These are phyloP conservation scores for Mesocricetus auratus DNA, from an alignment of 2,113 vertebrate species.

Conservation along the genomic window DNA sequence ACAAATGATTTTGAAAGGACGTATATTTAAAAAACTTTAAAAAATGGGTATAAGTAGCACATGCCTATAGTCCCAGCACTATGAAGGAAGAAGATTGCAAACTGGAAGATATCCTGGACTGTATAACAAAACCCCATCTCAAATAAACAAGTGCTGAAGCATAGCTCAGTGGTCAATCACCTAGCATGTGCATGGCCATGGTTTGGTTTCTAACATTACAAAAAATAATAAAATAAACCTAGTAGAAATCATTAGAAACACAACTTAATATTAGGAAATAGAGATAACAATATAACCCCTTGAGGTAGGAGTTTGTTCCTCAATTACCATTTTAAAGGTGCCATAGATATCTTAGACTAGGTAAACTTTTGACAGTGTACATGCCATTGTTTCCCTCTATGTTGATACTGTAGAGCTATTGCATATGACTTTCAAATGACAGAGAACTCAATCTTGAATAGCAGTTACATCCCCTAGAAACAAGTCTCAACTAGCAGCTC, in stretches of 20 bases:
- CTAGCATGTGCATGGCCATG: neutral
- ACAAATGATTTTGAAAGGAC: neutral
- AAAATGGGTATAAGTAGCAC: neutral
- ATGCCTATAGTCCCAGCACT: neutral
- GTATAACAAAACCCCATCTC: neutral
- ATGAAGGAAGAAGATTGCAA: neutral
- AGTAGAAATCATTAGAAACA: conserved; percentile 21
- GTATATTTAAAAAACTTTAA: neutral
- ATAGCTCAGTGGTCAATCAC: neutral
- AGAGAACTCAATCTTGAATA: neutral
- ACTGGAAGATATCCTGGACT: too few relatives aligned
- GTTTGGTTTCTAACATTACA: neutral
- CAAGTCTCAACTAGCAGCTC: neutral
- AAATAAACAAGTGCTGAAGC: neutral
- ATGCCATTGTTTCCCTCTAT: neutral
- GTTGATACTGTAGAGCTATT: neutral
- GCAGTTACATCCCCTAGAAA: neutral
- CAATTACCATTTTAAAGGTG: neutral
- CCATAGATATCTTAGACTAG: neutral
- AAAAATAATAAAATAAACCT: conserved; percentile 10
- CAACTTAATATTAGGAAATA: neutral
- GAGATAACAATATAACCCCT: neutral
- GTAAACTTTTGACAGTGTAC: neutral
- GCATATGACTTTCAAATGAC: neutral
- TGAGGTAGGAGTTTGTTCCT: neutral